Conservation (phyloP, 2,113 vertebrate genomes). For the Pantherophis guttatus region DNA sequence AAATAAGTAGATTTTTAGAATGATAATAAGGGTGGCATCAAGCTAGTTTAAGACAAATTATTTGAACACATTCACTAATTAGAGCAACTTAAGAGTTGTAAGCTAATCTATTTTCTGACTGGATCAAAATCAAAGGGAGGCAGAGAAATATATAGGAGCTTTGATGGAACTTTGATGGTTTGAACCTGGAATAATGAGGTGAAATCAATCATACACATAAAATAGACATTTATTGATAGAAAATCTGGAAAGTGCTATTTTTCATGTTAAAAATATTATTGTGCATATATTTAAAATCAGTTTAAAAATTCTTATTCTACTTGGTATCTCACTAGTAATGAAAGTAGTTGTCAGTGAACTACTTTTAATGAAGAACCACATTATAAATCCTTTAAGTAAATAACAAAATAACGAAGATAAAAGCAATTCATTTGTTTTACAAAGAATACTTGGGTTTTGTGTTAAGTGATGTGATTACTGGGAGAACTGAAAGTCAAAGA, state of each 20-base stretch:
- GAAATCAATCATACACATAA: not conserved
- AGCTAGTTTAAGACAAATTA: not conserved
- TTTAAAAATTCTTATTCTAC: not conserved
- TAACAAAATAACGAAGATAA: not conserved
- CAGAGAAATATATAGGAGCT: not conserved
- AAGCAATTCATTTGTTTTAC: not conserved
- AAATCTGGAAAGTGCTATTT: not conserved
- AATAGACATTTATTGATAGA: not conserved
- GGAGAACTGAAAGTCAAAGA: not conserved
- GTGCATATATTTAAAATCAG: not conserved
- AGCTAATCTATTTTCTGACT: not conserved
- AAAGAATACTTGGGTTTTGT: not conserved
- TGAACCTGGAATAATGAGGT: slow-evolving; percentile 5
- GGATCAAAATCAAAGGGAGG: not conserved
- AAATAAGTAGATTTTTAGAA: not conserved
- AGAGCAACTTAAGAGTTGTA: not conserved
- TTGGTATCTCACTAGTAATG: not conserved
- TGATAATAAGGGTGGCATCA: not conserved
- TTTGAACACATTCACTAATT: not conserved
- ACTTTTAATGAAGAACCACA: not conserved
- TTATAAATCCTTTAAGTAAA: not conserved
- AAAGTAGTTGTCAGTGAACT: not conserved
- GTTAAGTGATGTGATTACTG: not conserved
- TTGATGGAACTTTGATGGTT: slow-evolving; percentile 22
- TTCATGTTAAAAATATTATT: not conserved